phyloP scores from a whole-genome alignment of 2,113 vertebrate species.

The Lanius ludovicianus region DNA sequence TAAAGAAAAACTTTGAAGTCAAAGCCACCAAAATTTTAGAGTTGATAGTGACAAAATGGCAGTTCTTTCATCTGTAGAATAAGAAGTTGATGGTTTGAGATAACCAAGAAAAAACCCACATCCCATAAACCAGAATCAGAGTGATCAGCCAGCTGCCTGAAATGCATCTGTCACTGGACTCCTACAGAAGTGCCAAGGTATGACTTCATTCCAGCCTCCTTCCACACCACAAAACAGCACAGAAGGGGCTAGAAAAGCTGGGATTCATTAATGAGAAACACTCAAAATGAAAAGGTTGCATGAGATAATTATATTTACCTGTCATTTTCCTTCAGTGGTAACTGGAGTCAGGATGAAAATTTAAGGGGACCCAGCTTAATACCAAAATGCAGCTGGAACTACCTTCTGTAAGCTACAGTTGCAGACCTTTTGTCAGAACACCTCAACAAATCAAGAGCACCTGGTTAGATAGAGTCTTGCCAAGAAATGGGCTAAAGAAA shows the following conservation, averaged over 20 bases:
- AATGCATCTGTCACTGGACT: not conserved
- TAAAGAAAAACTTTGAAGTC: slow-evolving; percentile 3
- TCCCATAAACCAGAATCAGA: not conserved
- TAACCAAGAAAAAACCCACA: not conserved
- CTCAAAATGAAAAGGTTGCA: not conserved
- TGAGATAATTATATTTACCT: not conserved
- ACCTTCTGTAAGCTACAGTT: not conserved
- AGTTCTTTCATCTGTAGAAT: not conserved
- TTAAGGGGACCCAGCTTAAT: not conserved
- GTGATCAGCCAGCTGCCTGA: not conserved
- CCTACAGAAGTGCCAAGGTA: not conserved
- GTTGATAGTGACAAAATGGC: not conserved
- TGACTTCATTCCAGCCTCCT: not conserved
- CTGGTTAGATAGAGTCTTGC: not conserved
- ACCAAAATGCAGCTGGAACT: not conserved
- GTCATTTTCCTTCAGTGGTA: not conserved
- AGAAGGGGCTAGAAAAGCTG: not conserved
- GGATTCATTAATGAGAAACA: not conserved
- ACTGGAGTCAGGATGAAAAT: not conserved
- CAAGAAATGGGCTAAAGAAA: not conserved
- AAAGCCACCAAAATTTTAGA: not conserved
- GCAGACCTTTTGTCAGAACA: not conserved
- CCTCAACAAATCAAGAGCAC: not conserved
- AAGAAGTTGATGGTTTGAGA: not conserved
- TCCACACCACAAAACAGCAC: not conserved